Base-by-base conservation (phyloP, 2,888 invertebrate species). In the Nemurella pictetii region DNA sequence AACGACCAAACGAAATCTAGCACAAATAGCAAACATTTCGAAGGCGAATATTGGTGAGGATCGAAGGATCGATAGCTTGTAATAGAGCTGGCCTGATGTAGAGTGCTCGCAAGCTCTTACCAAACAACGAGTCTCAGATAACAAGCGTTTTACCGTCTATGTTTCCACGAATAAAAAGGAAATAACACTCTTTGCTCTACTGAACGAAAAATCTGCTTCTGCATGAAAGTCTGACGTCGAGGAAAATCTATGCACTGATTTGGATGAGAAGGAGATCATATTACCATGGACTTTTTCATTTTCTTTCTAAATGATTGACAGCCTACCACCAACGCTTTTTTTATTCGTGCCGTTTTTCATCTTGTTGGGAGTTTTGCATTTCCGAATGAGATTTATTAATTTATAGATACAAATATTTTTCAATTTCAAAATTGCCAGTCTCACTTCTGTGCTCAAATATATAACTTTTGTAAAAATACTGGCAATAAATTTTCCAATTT, bases 1-100 rank as follows among this genome's bases (percentile, higher is more conserved):
- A 55, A 12, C 20, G 55, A 20, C 3, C 9, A 55, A 55, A 55
- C 55, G 55, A 55, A 55, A 55, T 55, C 55, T 75, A 27, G 75
- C 26, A 75, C 75, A 75, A 75, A 75, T 75, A 75, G 28, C 75
- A 75, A 75, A 75, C 28, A 75, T 75, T 75, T 75, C 12, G 27
- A n/a, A 75, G 27, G 28, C 26, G 75, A 2, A 75, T 26, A 75
- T 28, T 28, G 55, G 55, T 12, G 55, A 2, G 55, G 15, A 12
- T n/a, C n/a, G 55, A 3, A 9, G 20, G 75, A 75, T 75, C 75
- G 28, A 75, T 75, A 3, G 12, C 28, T 75, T 28, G 75, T 75
- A 75, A 75, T 75, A 25, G 75, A 75, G 75, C 26, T 28, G 26
- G 25, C 12, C 75, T 75, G 75, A 4, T 75, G 75, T 75, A 75